Evolutionary conservation across 1,140 invertebrate species (phyloP), one percentile per base, ranked within the genome.

Genomic region (Helicoverpa armigera): DNA sequence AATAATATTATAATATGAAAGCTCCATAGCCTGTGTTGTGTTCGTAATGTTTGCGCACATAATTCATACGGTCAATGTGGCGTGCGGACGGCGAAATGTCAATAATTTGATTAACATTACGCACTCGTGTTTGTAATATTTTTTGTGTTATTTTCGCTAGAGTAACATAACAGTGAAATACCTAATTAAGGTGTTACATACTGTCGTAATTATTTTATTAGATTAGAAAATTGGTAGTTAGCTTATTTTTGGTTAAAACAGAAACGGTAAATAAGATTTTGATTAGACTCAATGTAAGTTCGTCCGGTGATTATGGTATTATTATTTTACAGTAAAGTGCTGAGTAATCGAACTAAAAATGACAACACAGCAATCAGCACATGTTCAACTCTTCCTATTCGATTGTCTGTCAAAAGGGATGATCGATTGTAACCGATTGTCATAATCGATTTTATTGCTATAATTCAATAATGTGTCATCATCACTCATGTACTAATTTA

Each of bases 21-120:
- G 35, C 43, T 67, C 63, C 9, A n/a, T 43, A 16, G 35, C 43
- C 79, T 12, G 63, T 80, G 74, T 77, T 76, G 43, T 79, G 82
- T 82, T 85, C 80, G 86, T 84, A 88, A 86, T 89, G 85, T 89
- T 89, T 89, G 86, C 70, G 81, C 53, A 79, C 81, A 86, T 88
- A 89, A 88, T 80, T 88, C 85, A 87, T 56, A 54, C 9, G 80
- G 16, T 67, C 83, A 84, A 83, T 85, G 87, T 83, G 67, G 54
- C 82, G 84, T 77, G 82, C 35, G 48, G 60, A 78, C 13, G 16
- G 16, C 61, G 31, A 58, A 78, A 54, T 77, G 74, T 78, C 76
- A 78, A 69, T 78, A 56, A 29, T 54, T 48, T 69, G 63, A 78
- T 78, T 23, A 69, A 75, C 5, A 74, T 58, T 58, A 58, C 35